Evolutionary conservation across 2,888 invertebrate genomes (phyloP).

Genomic region (Tipula vernalis): DNA sequence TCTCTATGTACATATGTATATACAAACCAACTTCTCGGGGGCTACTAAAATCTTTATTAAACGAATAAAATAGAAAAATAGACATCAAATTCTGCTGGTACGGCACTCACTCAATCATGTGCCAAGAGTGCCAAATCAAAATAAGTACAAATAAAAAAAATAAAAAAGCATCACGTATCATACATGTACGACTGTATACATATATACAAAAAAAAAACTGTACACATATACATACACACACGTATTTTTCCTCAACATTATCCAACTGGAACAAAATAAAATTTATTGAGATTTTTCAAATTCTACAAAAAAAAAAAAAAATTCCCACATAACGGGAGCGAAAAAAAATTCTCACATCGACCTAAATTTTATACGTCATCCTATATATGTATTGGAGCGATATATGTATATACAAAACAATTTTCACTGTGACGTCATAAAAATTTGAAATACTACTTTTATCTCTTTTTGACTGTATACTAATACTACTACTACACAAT

Average conservation of each 20-base stretch:
- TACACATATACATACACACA: background rate
- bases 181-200: background rate
- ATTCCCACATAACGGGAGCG: background rate
- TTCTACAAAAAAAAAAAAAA: background rate
- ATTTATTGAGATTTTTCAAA: background rate
- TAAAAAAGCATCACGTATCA: background rate
- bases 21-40: background rate
- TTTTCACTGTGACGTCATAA: background rate
- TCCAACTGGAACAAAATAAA: slow-evolving; percentile 4
- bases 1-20: too few species aligned
- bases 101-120: background rate
- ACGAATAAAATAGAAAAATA: background rate
- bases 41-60: background rate
- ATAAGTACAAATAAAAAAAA: background rate
- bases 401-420: too few species aligned
- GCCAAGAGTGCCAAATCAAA: background rate
- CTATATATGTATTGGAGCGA: background rate
- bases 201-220: too few species aligned
- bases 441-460: background rate
- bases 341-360: background rate
- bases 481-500: background rate
- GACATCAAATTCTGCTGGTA: background rate
- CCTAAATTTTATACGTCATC: background rate
- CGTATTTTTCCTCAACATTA: background rate
- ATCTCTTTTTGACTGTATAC: background rate